Conservation (phyloP, 2,888 invertebrate species). For the Noctua janthe region DNA sequence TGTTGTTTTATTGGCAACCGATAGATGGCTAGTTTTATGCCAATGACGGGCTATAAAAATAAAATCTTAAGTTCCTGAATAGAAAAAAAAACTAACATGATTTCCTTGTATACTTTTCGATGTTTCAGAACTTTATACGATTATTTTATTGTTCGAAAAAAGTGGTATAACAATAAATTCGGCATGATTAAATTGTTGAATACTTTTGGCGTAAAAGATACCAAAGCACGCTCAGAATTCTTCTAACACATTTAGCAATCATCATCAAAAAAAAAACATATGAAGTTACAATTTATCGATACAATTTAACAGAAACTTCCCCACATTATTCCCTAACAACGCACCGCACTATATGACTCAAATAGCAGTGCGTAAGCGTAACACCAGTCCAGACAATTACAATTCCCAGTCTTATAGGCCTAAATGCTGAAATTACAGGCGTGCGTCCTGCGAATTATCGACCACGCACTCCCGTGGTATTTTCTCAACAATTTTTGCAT, state of each 20-base stretch:
- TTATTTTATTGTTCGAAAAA: slow-evolving; percentile 8
- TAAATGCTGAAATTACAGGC: slow-evolving; percentile 86
- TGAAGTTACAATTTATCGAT: slow-evolving; percentile 5
- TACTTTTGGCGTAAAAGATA: neutral
- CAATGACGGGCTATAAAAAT: slow-evolving; percentile 62
- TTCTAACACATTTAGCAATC: neutral
- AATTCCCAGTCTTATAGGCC: slow-evolving; percentile 78
- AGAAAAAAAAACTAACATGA: slow-evolving; percentile 10
- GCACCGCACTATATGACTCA: slow-evolving; percentile 38
- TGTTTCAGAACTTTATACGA: neutral
- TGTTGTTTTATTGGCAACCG: slow-evolving; percentile 63
- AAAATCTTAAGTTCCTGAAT: slow-evolving; percentile 20
- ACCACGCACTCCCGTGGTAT: slow-evolving; percentile 84
- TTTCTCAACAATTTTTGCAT: slow-evolving; percentile 90
- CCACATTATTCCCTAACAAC: slow-evolving; percentile 12
- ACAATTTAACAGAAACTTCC: neutral
- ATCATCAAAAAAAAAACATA: neutral
- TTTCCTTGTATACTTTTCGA: slow-evolving; percentile 31
- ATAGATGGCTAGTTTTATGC: slow-evolving; percentile 53
- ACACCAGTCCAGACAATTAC: slow-evolving; percentile 68
- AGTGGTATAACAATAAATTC: slow-evolving; percentile 14
- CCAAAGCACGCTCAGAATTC: neutral
- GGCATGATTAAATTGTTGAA: neutral
- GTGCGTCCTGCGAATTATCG: slow-evolving; percentile 79
- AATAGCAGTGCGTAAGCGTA: slow-evolving; percentile 63